These are phyloP conservation scores for Hydrocynus forskahlii DNA, from an alignment of 2,797 vertebrate species.

Conservation along the genomic window DNA sequence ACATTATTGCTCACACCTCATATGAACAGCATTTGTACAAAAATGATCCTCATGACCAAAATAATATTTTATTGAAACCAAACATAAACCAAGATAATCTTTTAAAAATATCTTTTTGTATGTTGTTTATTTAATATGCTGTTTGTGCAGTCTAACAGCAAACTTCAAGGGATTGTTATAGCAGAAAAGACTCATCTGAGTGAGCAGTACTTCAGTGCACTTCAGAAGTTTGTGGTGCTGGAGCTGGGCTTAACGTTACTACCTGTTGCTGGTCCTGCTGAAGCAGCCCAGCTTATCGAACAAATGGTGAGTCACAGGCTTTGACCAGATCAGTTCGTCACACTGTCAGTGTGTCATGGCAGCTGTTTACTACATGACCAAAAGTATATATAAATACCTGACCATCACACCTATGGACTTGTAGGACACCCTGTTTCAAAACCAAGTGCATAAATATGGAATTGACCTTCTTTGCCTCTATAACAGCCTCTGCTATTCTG, in stretches of 20 bases:
- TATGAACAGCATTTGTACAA: not conserved
- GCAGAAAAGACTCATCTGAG: constrained; percentile 85
- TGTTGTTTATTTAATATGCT: not conserved
- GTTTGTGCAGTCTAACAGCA: constrained; percentile 73
- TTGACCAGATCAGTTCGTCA: too few species aligned
- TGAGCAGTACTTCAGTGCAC: constrained; percentile 84
- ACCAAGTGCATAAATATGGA: not conserved
- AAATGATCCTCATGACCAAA: not conserved
- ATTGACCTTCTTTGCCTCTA: too few species aligned
- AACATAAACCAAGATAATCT: too few species aligned
- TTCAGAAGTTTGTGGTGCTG: constrained; percentile 88
- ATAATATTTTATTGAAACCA: not conserved
- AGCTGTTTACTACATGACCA: not conserved
- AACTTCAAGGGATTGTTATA: constrained; percentile 81
- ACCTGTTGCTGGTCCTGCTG: constrained; percentile 81
- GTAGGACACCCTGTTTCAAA: not conserved
- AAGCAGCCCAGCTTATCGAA: constrained; percentile 86
- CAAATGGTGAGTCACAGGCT: constrained; percentile 81
- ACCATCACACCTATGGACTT: not conserved
- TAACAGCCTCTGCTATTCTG: too few species aligned
- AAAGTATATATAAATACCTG: not conserved
- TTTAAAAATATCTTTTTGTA: not conserved
- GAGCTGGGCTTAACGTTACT: constrained; percentile 90
- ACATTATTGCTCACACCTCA: not conserved
- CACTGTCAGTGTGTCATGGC: too few species aligned